A percentile compares a stretch with the other conserved stretches of the same genome.
phyloP scores from a whole-genome alignment of 2,113 vertebrate genomes.

The Microcebus tavaratra region DNA sequence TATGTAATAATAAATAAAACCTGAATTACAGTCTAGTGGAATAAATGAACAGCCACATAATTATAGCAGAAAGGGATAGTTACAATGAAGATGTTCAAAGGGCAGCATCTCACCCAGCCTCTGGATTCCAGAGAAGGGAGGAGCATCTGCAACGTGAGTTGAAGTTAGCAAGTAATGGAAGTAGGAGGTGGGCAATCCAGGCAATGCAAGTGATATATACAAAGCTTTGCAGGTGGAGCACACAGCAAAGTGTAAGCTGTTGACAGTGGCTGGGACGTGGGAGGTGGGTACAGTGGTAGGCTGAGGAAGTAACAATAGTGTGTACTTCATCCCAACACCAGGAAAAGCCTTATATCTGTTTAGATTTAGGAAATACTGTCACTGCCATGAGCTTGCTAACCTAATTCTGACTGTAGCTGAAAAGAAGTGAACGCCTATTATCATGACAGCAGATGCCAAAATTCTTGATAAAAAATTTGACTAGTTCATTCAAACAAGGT shows the following conservation, averaged over 20 bases:
- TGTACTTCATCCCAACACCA: neutral
- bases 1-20: neutral
- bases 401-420: neutral
- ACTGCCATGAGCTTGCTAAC: neutral
- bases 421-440: neutral
- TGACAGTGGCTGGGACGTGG: neutral
- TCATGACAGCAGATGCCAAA: neutral
- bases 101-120: neutral
- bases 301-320: neutral
- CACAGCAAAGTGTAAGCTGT: neutral
- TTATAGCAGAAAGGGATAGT: neutral
- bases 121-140: neutral
- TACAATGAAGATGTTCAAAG: neutral
- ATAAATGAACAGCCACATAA: neutral
- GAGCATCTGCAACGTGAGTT: neutral
- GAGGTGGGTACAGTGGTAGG: neutral
- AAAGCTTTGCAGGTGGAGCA: neutral
- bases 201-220: neutral
- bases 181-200: neutral
- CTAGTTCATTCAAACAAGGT: neutral
- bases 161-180: neutral
- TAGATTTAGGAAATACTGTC: neutral
- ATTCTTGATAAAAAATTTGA: neutral
- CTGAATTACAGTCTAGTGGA: neutral
- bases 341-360: neutral